A percentile compares a stretch with the other conserved stretches of the same genome.
Conservation (phyloP, 2,797 vertebrate genomes). For the Carduelis carduelis region DNA sequence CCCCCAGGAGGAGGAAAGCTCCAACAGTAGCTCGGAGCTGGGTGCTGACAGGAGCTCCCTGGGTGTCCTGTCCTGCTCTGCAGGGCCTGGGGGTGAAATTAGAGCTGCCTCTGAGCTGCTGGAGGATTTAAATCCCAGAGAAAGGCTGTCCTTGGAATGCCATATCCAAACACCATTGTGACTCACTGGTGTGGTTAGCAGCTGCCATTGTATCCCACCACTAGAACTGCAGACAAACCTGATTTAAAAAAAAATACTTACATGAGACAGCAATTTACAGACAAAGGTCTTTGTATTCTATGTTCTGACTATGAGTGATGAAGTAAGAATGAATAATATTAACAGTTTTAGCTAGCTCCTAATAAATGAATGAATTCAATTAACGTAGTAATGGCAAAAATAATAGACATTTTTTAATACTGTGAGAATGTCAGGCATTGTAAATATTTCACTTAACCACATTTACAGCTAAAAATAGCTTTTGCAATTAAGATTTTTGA, state of each 20-base stretch:
- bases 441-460: not conserved
- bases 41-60: not conserved
- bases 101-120: rapidly evolving
- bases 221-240: not conserved
- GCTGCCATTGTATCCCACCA: not conserved
- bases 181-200: not conserved
- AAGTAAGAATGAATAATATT: not conserved
- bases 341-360: not conserved
- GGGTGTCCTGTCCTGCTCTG: not conserved
- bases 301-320: not conserved
- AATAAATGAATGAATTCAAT: not conserved
- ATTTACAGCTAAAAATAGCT: not conserved
- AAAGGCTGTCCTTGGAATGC: not conserved
- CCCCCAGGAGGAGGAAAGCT: not conserved
- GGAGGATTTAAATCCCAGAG: not conserved
- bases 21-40: not conserved
- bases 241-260: not conserved
- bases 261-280: not conserved
- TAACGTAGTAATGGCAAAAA: conserved; percentile 7
- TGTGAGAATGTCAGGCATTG: not conserved
- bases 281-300: not conserved
- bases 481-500: not conserved
- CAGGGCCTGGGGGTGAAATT: not conserved
- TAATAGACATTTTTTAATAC: not conserved
- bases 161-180: not conserved